Percentiles rank a stretch among this genome's conserved stretches.
phyloP scores from a whole-genome alignment of 2,113 vertebrate genomes.

The Tamias sibiricus region DNA sequence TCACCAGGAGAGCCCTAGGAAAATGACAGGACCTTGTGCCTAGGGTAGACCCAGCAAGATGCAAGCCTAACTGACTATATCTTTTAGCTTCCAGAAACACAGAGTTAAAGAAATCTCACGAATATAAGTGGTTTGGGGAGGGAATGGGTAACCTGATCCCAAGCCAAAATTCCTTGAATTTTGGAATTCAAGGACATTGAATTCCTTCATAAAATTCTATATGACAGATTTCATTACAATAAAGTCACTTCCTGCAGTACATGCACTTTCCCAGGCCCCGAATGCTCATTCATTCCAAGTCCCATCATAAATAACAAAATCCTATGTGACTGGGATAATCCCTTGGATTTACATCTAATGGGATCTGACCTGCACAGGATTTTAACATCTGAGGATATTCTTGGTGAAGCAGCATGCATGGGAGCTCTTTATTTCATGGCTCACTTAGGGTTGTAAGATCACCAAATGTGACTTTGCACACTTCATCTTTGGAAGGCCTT shows the following conservation, averaged over 20 bases:
- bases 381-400: neutral
- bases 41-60: neutral
- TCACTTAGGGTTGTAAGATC: neutral
- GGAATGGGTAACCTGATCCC: neutral
- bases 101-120: neutral
- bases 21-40: neutral
- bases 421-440: neutral
- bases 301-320: neutral
- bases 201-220: no score
- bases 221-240: neutral
- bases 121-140: neutral
- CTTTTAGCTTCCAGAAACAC: neutral
- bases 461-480: neutral
- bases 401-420: neutral
- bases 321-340: neutral
- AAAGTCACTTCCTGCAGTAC: neutral
- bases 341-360: neutral
- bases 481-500: neutral
- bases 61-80: neutral
- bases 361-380: neutral
- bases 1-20: neutral
- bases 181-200: no score
- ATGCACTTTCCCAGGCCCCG: neutral
- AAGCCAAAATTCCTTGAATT: neutral
- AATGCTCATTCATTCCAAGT: neutral